These are phyloP conservation scores for Plutomurus gul DNA, from an alignment of 1,140 invertebrate genomes.

Conservation along the genomic window DNA sequence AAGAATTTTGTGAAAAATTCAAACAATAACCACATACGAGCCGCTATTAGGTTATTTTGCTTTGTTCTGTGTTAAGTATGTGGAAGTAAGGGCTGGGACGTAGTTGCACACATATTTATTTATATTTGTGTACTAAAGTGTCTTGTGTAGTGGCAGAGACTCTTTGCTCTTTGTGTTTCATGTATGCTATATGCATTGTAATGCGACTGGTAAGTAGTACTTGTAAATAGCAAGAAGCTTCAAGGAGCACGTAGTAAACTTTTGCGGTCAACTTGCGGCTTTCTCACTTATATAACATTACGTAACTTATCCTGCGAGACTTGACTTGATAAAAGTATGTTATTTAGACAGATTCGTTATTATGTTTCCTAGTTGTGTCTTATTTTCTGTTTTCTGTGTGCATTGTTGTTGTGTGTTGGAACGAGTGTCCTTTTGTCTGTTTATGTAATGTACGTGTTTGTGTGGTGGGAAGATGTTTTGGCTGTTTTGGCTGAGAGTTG, in stretches of 20 bases:
- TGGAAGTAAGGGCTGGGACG: background rate
- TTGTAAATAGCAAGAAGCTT: no score
- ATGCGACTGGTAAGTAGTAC: constrained; percentile 19
- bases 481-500: background rate
- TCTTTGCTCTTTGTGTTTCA: background rate
- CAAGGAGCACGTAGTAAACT: no score
- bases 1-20: no score
- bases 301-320: no score
- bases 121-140: background rate
- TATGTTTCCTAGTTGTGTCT: background rate
- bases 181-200: no score
- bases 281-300: background rate
- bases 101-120: background rate
- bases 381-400: background rate
- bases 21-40: no score
- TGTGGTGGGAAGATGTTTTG: background rate
- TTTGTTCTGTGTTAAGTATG: no score
- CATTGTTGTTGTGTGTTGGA: no score
- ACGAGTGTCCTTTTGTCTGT: no score
- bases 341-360: constrained; percentile 28
- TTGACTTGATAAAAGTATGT: background rate
- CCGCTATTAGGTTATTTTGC: no score
- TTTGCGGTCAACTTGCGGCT: constrained; percentile 20
- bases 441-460: constrained; percentile 25
- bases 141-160: background rate